These are phyloP conservation scores for Paramisgurnus dabryanus DNA, from an alignment of 2,113 vertebrate genomes.

Conservation along the genomic window DNA sequence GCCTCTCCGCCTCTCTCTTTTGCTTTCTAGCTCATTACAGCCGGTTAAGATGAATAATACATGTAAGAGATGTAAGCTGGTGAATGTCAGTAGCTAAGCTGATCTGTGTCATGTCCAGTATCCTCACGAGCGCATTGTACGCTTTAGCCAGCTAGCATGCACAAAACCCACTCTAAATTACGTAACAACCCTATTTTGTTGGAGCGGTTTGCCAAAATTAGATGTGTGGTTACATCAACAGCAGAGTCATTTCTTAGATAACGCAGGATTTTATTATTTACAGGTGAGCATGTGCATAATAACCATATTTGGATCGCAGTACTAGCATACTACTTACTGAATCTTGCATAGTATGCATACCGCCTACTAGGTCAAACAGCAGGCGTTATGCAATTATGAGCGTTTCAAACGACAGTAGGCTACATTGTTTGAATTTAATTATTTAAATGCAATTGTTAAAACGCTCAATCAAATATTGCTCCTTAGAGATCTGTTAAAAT, in stretches of 20 bases:
- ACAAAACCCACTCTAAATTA: neutral
- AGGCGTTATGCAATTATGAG: neutral
- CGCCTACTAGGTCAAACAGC: neutral
- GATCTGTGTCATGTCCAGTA: neutral
- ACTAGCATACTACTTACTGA: neutral
- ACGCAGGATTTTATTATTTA: conserved; percentile 22
- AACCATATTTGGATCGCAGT: neutral
- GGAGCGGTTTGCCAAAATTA: neutral
- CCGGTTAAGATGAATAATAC: conserved; percentile 43
- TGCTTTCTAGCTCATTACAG: conserved; percentile 20
- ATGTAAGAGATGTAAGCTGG: conserved; percentile 39
- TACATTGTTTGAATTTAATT: too few species aligned
- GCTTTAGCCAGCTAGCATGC: conserved; percentile 20
- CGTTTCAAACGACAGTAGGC: neutral
- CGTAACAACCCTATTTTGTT: too few species aligned
- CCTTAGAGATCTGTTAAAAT: neutral
- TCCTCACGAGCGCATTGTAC: neutral
- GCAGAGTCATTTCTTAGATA: conserved; percentile 16
- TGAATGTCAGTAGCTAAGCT: conserved; percentile 51
- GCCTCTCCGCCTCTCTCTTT: conserved; percentile 2
- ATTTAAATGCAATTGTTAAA: too few species aligned
- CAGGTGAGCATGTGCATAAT: conserved; percentile 18
- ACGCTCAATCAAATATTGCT: too few species aligned
- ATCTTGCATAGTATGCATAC: neutral
- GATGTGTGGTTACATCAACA: neutral